These are phyloP conservation scores for Drosophila pseudoananassae DNA, from an alignment of 1,140 invertebrate genomes.

Conservation along the genomic window DNA sequence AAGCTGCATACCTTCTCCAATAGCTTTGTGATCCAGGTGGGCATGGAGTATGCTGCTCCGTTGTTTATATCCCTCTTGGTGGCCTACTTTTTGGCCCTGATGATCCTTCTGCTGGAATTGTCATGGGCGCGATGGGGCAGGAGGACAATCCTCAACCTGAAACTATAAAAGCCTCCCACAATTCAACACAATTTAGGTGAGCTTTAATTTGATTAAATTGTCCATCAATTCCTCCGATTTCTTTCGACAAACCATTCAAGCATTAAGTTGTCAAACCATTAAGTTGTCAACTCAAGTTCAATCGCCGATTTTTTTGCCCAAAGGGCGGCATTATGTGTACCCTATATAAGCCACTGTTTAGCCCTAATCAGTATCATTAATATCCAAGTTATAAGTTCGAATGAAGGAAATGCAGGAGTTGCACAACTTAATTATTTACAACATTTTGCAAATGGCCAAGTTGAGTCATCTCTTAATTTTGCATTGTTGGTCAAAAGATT, in stretches of 20 bases:
- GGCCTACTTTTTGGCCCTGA: slow-evolving; percentile 51
- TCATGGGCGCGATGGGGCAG: slow-evolving; percentile 29
- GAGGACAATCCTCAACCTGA: not conserved
- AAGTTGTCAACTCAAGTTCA: slow-evolving; percentile 38
- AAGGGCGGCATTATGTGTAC: slow-evolving; percentile 21
- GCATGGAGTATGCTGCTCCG: slow-evolving; percentile 78
- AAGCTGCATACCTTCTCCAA: slow-evolving; percentile 69
- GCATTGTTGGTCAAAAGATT: slow-evolving; percentile 53
- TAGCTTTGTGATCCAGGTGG: slow-evolving; percentile 74
- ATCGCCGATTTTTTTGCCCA: slow-evolving; percentile 9
- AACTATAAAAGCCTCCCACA: not conserved
- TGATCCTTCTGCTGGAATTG: slow-evolving; percentile 56
- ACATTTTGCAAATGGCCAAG: slow-evolving; percentile 61
- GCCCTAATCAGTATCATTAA: slow-evolving; percentile 39
- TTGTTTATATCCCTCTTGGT: slow-evolving; percentile 60
- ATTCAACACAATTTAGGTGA: slow-evolving; percentile 1
- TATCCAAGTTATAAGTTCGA: slow-evolving; percentile 18
- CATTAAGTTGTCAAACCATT: slow-evolving; percentile 8
- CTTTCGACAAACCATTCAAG: slow-evolving; percentile 4
- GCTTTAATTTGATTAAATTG: not conserved
- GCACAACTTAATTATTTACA: slow-evolving; percentile 53
- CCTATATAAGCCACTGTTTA: slow-evolving; percentile 44
- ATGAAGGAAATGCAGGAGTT: slow-evolving; percentile 31
- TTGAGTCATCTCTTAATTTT: slow-evolving; percentile 56
- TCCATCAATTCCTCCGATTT: not conserved